Base-by-base conservation (phyloP, 2,888 invertebrate genomes). In the Raillietiella orientalis region DNA sequence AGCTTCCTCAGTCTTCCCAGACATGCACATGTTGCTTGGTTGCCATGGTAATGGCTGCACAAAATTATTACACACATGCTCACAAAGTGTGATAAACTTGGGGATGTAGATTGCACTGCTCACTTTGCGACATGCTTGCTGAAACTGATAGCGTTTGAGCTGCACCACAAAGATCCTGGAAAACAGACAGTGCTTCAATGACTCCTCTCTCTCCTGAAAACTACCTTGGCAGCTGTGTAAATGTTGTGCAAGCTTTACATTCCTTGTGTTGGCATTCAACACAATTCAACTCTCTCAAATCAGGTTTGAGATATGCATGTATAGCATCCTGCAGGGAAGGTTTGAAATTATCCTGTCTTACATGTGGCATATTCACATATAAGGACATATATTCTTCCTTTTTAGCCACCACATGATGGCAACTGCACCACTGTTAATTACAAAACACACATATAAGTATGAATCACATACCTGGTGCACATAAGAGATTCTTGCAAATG, bases 381-480 rank as follows among this genome's bases (percentile, higher is more conserved):
- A 32, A 28, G 14, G 31, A 29, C 29, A 30, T 30, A 27, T 34
- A 30, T 15, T 31, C 29, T 24, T 34, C 32, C 10, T 27, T 28
- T 19, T 29, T 27, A 10, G 27, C 31, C 24, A 27, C 34, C 8
- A 26, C 21, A 23, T 30, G 28, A 12, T 23, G 23, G 26, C 34
- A 34, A 11, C 33, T 32, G 27, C 11, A 11, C 9, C 3, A n/a
- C 9, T 1, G 16, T 8, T 11, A 12, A 17, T 9, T 22, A 3
- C 4, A 1, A 15, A 13, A 10, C 10, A 5, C 13, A 20, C n/a
- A n/a, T n/a, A n/a, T n/a, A n/a, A n/a, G n/a, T n/a, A n/a, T n/a
- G n/a, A n/a, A n/a, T n/a, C n/a, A n/a, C n/a, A n/a, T n/a, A 33
- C 34, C 31, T 30, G n/a, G 30, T 25, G 24, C 34, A 34, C 23